Evolutionary conservation across 2,113 vertebrate genomes (phyloP).

Genomic region (Salvelinus alpinus): DNA sequence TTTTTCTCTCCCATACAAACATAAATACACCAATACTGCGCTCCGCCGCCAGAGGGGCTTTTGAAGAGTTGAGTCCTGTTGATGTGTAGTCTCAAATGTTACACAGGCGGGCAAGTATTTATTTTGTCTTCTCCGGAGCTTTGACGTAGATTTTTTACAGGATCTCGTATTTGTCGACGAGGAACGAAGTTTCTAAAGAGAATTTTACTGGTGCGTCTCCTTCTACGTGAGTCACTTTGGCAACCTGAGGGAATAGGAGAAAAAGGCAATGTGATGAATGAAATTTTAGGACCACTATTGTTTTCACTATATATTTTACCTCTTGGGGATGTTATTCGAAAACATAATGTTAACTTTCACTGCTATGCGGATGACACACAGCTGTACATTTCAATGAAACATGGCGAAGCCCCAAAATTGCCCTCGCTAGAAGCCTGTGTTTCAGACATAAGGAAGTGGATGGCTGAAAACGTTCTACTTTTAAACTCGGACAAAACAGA

Average conservation of each 20-base stretch:
- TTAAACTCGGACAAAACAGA: no score
- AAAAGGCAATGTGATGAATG: neutral
- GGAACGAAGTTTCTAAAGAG: conserved; percentile 92
- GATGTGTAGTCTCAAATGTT: conserved; percentile 63
- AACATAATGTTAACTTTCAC: no score
- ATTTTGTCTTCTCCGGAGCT: conserved; percentile 44
- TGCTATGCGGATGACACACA: no score
- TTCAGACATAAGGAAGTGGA: no score
- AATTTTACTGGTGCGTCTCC: conserved; percentile 87
- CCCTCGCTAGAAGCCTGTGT: no score
- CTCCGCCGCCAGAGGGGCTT: conserved; percentile 47
- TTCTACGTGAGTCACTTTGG: conserved; percentile 91
- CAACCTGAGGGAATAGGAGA: conserved; percentile 75
- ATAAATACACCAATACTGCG: conserved; percentile 78
- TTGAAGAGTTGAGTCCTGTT: conserved; percentile 46
- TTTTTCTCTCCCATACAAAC: conserved; percentile 67
- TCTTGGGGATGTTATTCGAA: no score
- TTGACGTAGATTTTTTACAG: conserved; percentile 76
- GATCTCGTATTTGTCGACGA: conserved; percentile 97
- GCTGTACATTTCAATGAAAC: no score
- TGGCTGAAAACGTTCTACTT: no score
- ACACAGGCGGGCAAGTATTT: conserved; percentile 60
- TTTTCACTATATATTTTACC: no score
- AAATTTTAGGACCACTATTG: no score
- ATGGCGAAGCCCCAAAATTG: no score